Conservation (phyloP, 2,888 invertebrate species). For the Stenodema calcarata region DNA sequence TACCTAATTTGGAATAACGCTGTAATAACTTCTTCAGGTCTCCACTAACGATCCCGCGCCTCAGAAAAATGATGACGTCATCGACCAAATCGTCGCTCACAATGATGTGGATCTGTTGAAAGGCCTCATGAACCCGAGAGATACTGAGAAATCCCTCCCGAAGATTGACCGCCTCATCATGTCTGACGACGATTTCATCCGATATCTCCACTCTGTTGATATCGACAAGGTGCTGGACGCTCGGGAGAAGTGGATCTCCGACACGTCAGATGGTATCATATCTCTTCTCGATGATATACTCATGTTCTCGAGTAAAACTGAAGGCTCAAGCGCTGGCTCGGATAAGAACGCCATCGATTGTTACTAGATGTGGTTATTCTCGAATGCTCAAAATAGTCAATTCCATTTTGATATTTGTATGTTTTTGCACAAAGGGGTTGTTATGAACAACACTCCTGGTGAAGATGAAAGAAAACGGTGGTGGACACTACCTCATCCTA, state of each 20-base stretch:
- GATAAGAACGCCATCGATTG: constrained; percentile 72
- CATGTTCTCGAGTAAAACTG: constrained; percentile 66
- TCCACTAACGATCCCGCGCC: not conserved
- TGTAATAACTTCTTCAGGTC: not conserved
- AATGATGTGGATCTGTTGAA: constrained; percentile 70
- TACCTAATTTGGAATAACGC: too few relatives aligned
- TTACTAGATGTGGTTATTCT: constrained; percentile 69
- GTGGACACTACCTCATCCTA: too few relatives aligned
- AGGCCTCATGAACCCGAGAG: constrained; percentile 65
- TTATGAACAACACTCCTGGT: too few relatives aligned
- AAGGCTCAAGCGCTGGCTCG: constrained; percentile 59
- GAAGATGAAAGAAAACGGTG: too few relatives aligned
- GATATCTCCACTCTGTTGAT: constrained; percentile 67
- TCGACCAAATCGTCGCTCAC: constrained; percentile 71
- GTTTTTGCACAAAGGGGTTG: too few relatives aligned
- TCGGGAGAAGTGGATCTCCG: constrained; percentile 71
- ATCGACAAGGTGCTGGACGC: constrained; percentile 69
- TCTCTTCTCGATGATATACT: constrained; percentile 79
- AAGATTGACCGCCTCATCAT: constrained; percentile 61
- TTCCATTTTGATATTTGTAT: too few relatives aligned
- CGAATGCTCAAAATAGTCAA: too few relatives aligned
- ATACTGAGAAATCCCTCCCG: constrained; percentile 59
- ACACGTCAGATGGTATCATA: constrained; percentile 71
- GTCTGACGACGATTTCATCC: constrained; percentile 69
- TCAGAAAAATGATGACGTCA: constrained; percentile 62